Percentiles rank a stretch among this genome's conserved stretches.
These are phyloP conservation scores for Stratiomys singularior DNA, from an alignment of 2,888 invertebrate genomes.

Conservation along the genomic window DNA sequence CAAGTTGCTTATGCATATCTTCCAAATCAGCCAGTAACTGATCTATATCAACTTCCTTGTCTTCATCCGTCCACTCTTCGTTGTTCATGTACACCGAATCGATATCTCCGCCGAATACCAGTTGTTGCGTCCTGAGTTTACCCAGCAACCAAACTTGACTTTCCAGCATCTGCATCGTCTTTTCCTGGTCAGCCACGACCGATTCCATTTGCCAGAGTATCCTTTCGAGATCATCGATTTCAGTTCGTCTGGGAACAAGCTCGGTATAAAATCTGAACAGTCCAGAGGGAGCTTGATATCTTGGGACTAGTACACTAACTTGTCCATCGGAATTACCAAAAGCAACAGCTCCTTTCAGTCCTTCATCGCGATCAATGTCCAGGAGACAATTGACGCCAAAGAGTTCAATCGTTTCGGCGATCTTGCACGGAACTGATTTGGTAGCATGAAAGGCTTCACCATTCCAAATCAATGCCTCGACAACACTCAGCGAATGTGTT, in stretches of 20 bases:
- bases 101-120: slow-evolving; percentile 57
- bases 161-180: slow-evolving; percentile 49
- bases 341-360: slow-evolving; percentile 59
- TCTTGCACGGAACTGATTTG: slow-evolving; percentile 59
- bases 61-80: slow-evolving; percentile 57
- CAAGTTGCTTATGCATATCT: slow-evolving; percentile 52
- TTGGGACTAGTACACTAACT: slow-evolving; percentile 61
- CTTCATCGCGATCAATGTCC: slow-evolving; percentile 59
- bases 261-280: slow-evolving; percentile 60
- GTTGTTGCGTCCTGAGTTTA: slow-evolving; percentile 54
- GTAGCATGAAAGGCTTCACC: slow-evolving; percentile 63
- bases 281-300: slow-evolving; percentile 59
- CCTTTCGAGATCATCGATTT: slow-evolving; percentile 59
- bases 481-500: slow-evolving; percentile 59
- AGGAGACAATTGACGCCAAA: slow-evolving; percentile 61
- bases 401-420: slow-evolving; percentile 54
- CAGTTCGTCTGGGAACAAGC: slow-evolving; percentile 59
- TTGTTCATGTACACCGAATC: slow-evolving; percentile 58
- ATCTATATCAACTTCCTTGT: slow-evolving; percentile 56
- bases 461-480: slow-evolving; percentile 65
- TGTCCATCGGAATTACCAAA: slow-evolving; percentile 56
- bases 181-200: slow-evolving; percentile 59
- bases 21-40: slow-evolving; percentile 54
- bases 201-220: slow-evolving; percentile 57
- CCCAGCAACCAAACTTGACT: slow-evolving; percentile 48